Evolutionary conservation across 2,113 vertebrate genomes (phyloP), one percentile per base, ranked within the genome.

Genomic region (Brachionichthys hirsutus): DNA sequence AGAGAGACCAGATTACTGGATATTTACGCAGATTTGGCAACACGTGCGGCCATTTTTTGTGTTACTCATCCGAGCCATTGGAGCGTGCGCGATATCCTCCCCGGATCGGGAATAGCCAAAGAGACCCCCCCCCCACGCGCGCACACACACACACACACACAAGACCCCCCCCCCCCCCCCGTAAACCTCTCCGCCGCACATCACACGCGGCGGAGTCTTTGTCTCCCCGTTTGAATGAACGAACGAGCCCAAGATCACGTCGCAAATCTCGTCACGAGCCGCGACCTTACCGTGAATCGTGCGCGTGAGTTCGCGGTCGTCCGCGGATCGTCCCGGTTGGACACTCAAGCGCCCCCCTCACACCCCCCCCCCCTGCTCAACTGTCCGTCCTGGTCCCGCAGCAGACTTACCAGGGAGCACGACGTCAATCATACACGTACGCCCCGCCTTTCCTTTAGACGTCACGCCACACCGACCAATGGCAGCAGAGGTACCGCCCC

Each of bases 21-120:
- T 30, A 12, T 51, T 67, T 76, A 53, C 62, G 42, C 54, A 57
- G 59, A 75, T 73, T 58, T 75, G 47, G 20, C 75, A 80, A 71
- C 86, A 85, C 78, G 75, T 87, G 87, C 88, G 88, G 89, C 88
- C 89, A 89, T 91, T 85, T 90, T 89, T 78, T 71, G n/a, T 30
- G 68, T 85, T 84, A 58, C 66, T 66, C 81, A 82, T 83, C 74
- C 63, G 56, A 77, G 72, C 74, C 55, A 60, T 74, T 72, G 78
- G 75, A 57, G 75, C 50, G 75, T 54, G 71, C 58, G 60, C 61
- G 48, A 52, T 53, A 38, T 50, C 40, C 19, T 49, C 63, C 60
- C 36, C 34, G 1, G 3, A 18, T 52, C 19, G n/a, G 45, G 34
- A 55, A 35, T 14, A 13, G 35, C 4, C 4, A 35, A 35, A 35